phyloP scores from a whole-genome alignment of 2,113 vertebrate species.

The Aviceda subcristata region DNA sequence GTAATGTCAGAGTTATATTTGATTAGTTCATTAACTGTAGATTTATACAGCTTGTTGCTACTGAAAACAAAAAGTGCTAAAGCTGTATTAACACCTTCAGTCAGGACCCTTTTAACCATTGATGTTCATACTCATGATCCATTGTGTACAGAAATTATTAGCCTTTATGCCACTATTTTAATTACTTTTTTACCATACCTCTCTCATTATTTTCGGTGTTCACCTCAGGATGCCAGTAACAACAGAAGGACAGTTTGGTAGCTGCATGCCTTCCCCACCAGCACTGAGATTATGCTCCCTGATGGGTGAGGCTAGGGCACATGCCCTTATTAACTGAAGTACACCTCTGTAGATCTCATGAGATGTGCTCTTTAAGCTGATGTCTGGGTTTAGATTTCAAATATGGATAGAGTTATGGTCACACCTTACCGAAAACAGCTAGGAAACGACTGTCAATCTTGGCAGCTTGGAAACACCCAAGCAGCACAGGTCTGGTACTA shows the following conservation, averaged over 20 bases:
- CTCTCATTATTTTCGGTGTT: neutral
- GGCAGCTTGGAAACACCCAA: neutral
- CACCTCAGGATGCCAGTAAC: neutral
- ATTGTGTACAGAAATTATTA: neutral
- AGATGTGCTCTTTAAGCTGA: neutral
- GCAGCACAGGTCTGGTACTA: neutral
- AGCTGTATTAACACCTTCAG: neutral
- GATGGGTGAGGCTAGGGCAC: neutral
- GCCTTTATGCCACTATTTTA: neutral
- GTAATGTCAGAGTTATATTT: neutral
- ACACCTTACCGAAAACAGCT: neutral
- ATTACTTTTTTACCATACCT: neutral
- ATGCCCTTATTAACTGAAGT: neutral
- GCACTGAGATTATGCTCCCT: neutral
- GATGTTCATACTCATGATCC: neutral
- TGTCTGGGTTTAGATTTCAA: neutral
- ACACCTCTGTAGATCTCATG: neutral
- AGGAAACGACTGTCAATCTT: neutral
- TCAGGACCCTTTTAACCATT: neutral
- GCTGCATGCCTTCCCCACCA: neutral
- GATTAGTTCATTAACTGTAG: neutral
- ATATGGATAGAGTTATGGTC: neutral
- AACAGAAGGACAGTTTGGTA: neutral
- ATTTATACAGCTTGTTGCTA: neutral
- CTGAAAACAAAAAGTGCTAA: slow-evolving; percentile 5